Base-by-base conservation (phyloP, 1,140 invertebrate genomes). In the Lordiphosa mommai region DNA sequence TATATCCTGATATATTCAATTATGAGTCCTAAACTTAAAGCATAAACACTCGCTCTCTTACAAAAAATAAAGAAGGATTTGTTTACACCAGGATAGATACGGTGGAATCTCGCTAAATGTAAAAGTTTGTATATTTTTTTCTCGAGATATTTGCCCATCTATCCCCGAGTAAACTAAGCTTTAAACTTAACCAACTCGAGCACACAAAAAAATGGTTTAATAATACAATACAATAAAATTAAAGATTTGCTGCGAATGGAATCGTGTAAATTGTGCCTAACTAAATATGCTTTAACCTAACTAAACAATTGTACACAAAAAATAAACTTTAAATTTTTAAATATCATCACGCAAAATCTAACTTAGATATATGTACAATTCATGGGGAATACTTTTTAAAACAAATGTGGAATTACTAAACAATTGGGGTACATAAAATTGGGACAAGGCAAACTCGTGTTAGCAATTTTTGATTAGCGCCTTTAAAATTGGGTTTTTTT, bases 211-310 rank as follows among this genome's bases (percentile, higher is more conserved):
- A n/a, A n/a, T n/a, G n/a, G n/a, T 27, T 27, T 53, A 51, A 40
- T 64, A 34, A 40, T 60, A 48, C 34, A 50, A 20, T 58, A 70
- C 59, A 56, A 56, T 47, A 46, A 38, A 60, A 50, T 34, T 23
- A 23, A 52, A 41, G 49, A 33, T 12, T 70, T 74, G 50, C 32
- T 56, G 65, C 17, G 57, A 64, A 82, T 80, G 76, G 71, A 71
- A 80, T 74, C 72, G 38, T 27, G 30, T 74, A 43, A 73, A 61
- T 52, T 56, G 51, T 48, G 52, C 47, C 66, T 74, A 82, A 77
- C 56, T 76, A 80, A 67, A 68, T 55, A 46, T 63, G 10, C 50
- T 33, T 59, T 67, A 36, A 67, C 60, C 60, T 68, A 70, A 65
- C 44, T 56, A 77, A 61, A 51, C 33, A 51, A 29, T 56, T 5